phyloP scores from a whole-genome alignment of 2,113 vertebrate genomes.

The Sus scrofa region T2T-Sscrofa CM000817.6:64863501-64864000 shows the following conservation, averaged over 20 bases:
- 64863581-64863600: background rate
- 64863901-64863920: background rate
- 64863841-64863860: background rate
- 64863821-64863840: fast-evolving
- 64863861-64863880: background rate
- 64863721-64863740: too few relatives aligned
- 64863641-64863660: too few relatives aligned
- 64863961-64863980: too few relatives aligned
- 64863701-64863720: background rate
- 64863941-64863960: too few relatives aligned
- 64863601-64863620: background rate
- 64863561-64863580: background rate
- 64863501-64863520: background rate
- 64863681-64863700: background rate
- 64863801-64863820: background rate
- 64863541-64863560: background rate
- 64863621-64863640: fast-evolving
- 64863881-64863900: background rate
- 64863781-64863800: fast-evolving
- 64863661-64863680: fast-evolving
- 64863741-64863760: background rate
- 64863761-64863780: background rate
- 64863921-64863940: too few relatives aligned
- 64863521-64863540: background rate
- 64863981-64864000: too few relatives aligned